phyloP scores from a whole-genome alignment of 2,797 vertebrate genomes.

The Chrosomus eos region DNA sequence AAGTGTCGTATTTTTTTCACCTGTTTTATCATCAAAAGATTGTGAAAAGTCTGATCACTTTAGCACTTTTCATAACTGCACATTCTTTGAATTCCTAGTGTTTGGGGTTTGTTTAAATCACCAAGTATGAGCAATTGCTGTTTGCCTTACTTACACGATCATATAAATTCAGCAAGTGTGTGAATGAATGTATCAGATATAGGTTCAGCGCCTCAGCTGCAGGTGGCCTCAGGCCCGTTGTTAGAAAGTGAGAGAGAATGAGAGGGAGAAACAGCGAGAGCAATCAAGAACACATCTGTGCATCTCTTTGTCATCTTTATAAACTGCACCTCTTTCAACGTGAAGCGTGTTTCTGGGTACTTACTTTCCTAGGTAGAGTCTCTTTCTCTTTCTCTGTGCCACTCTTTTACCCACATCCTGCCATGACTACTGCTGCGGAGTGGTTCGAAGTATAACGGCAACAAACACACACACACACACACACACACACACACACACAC shows the following conservation, averaged over 20 bases:
- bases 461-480: not conserved
- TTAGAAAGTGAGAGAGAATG: constrained; percentile 11
- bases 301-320: constrained; percentile 43
- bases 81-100: not conserved
- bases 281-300: not conserved
- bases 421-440: constrained; percentile 65
- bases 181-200: not conserved
- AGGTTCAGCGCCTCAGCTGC: not conserved
- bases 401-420: constrained; percentile 78
- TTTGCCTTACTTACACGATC: not conserved
- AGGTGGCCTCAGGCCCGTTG: constrained; percentile 1
- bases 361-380: constrained; percentile 70
- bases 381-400: constrained; percentile 57
- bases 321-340: constrained; percentile 64
- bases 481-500: not conserved
- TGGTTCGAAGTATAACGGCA: constrained; percentile 43
- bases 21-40: not conserved
- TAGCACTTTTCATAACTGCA: not conserved
- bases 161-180: not conserved
- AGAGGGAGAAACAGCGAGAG: not conserved
- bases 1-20: not conserved
- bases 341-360: constrained; percentile 68
- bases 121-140: not conserved
- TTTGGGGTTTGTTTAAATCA: not conserved
- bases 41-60: not conserved